Evolutionary conservation across 2,113 vertebrate species (phyloP), one percentile per base, ranked within the genome.

Genomic region (Turdus rufiventris): DNA sequence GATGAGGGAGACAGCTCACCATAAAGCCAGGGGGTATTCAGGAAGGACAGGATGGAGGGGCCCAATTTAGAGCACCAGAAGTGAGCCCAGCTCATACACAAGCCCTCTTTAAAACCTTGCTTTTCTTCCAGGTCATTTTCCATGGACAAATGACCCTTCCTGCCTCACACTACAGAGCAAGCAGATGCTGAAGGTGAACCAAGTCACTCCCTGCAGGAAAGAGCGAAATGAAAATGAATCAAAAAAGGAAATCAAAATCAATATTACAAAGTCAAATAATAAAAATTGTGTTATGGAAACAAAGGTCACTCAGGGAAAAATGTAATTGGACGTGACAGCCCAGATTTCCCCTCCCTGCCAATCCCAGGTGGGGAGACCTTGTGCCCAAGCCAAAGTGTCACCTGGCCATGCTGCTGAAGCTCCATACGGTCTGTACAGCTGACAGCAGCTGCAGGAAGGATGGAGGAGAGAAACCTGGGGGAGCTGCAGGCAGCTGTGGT

Each of bases 181-280:
- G 43, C 48, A 81, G 8, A 19, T 85, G 29, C n/a, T 43, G 66
- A 95, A 97, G 95, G 97, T 97, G 96, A 97, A 91, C 73, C 38
- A 20, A 24, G 84, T 91, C 80, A 48, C 40, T 65, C 95, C 78
- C 56, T 7, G 62, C 65, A 91, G 94, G 74, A 93, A 89, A 51
- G 34, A 73, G 15, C 4, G 57, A 38, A 62, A 95, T 12, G 14
- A 96, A 96, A 97, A 96, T 18, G 58, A 81, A 50, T n/a, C 56
- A 62, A 78, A 84, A 96, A 45, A 71, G 76, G 88, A 88, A 86
- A 83, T 72, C 6, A 90, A 82, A 96, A 95, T 94, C 96, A 68
- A 93, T 96, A 86, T 85, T 85, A 95, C 94, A 91, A 97, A 96
- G 97, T 91, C 91, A 94, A 95, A 95, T 91, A 91, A 83, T 94